A percentile compares a stretch with the other conserved stretches of the same genome.
Conservation (phyloP, 2,113 vertebrate genomes). For the Marmota monax region DNA sequence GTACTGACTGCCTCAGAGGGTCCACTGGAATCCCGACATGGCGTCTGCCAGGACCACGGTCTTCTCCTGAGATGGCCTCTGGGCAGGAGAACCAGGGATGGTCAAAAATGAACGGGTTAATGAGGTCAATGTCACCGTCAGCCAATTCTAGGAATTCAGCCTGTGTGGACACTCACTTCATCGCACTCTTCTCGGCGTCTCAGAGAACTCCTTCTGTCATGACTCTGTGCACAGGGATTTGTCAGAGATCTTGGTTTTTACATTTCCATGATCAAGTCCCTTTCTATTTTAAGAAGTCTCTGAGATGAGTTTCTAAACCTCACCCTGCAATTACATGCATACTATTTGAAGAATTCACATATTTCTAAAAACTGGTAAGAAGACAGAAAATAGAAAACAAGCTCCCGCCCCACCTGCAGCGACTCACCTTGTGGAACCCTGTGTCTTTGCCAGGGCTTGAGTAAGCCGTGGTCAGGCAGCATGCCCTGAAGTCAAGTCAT, state of each 20-base stretch:
- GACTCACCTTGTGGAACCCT: background rate
- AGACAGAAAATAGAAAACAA: constrained; percentile 28
- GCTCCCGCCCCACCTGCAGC: background rate
- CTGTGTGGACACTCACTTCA: fast-evolving
- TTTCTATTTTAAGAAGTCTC: background rate
- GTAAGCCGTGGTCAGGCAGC: too few species aligned
- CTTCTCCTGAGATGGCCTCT: background rate
- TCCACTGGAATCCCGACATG: background rate
- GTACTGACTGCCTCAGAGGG: background rate
- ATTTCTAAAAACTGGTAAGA: constrained; percentile 31
- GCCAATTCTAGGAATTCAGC: background rate
- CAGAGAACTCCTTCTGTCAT: background rate
- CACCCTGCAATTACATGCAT: background rate
- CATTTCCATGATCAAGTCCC: background rate
- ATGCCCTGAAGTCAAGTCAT: background rate
- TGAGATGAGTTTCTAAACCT: background rate
- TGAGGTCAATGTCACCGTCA: fast-evolving
- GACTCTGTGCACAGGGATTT: background rate
- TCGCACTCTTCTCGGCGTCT: background rate
- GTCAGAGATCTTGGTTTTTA: background rate
- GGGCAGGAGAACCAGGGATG: background rate
- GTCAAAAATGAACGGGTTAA: fast-evolving
- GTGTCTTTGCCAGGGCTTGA: background rate
- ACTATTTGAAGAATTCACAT: constrained; percentile 16
- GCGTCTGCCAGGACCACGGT: background rate